Conservation (phyloP, 1,140 invertebrate genomes). For the Musca domestica region DNA sequence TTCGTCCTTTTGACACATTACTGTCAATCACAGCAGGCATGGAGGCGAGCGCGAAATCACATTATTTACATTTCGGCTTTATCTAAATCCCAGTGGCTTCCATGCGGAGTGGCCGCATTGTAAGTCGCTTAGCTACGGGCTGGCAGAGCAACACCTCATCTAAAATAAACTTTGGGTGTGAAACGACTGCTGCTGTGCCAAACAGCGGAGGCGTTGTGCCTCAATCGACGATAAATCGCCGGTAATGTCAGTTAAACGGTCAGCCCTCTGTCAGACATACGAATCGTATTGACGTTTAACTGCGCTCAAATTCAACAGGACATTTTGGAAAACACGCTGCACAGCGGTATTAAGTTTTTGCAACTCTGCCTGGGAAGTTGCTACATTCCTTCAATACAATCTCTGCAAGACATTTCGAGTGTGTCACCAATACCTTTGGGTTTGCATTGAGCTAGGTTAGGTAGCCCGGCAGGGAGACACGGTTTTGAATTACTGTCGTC, state of each 20-base stretch:
- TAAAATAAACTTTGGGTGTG: not conserved
- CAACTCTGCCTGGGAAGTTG: not conserved
- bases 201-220: too few species aligned
- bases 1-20: slow-evolving; percentile 5
- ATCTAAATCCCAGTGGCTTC: not conserved
- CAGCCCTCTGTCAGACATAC: not conserved
- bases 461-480: not conserved
- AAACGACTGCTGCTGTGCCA: not conserved
- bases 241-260: not conserved
- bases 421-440: not conserved
- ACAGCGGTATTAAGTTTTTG: not conserved
- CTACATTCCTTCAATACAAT: too few species aligned
- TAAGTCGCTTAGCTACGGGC: slow-evolving; percentile 2
- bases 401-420: not conserved
- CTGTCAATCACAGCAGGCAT: slow-evolving; percentile 12
- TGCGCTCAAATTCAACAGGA: slow-evolving; percentile 4
- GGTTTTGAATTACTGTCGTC: not conserved
- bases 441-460: slow-evolving; percentile 8
- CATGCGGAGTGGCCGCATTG: not conserved
- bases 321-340: not conserved
- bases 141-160: not conserved
- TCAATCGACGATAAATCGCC: not conserved
- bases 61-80: slow-evolving; percentile 11
- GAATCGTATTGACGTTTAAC: not conserved
- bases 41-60: not conserved